A percentile compares a stretch with the other conserved stretches of the same genome.
These are phyloP conservation scores for Drosophila pallidifrons DNA, from an alignment of 1,140 invertebrate species.

Conservation along the genomic window DNA sequence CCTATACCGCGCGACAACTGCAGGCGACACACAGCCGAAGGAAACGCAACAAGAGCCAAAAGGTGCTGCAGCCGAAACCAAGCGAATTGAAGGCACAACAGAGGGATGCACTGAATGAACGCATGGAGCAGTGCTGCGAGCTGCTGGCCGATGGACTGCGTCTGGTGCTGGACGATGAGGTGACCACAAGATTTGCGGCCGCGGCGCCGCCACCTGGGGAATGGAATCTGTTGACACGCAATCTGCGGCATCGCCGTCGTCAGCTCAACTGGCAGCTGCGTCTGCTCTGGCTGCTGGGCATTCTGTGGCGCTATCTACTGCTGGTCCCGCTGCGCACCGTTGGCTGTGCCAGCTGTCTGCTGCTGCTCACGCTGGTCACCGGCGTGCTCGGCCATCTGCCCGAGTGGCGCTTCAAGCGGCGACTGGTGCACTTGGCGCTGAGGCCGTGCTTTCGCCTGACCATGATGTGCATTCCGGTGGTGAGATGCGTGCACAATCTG, in stretches of 20 bases:
- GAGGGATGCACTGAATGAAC: not conserved
- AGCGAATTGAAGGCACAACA: not conserved
- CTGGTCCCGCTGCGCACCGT: constrained; percentile 45
- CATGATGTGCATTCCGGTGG: constrained; percentile 53
- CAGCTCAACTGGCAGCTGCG: constrained; percentile 43
- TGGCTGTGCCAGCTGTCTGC: constrained; percentile 36
- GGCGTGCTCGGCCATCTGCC: constrained; percentile 52
- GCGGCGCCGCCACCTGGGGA: constrained; percentile 9
- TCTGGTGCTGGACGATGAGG: constrained; percentile 66
- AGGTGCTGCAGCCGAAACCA: not conserved
- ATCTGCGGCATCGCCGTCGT: constrained; percentile 23
- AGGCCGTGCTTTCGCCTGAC: constrained; percentile 47
- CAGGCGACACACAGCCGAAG: not conserved
- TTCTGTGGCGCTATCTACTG: constrained; percentile 43
- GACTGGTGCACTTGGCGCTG: constrained; percentile 31
- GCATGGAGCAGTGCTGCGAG: constrained; percentile 47
- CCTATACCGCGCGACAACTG: constrained; percentile 33
- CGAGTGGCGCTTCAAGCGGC: constrained; percentile 31
- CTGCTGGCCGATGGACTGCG: constrained; percentile 40
- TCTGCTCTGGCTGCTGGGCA: constrained; percentile 34
- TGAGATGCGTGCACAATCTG: constrained; percentile 51
- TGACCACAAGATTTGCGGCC: constrained; percentile 56
- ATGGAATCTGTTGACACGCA: constrained; percentile 66
- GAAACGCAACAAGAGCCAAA: not conserved
- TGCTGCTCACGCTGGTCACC: constrained; percentile 36